Evolutionary conservation across 64 coral and sea anemone genomes (phyloP), one percentile per base, ranked within the genome.

Genomic region (Porites australiensis): DNA sequence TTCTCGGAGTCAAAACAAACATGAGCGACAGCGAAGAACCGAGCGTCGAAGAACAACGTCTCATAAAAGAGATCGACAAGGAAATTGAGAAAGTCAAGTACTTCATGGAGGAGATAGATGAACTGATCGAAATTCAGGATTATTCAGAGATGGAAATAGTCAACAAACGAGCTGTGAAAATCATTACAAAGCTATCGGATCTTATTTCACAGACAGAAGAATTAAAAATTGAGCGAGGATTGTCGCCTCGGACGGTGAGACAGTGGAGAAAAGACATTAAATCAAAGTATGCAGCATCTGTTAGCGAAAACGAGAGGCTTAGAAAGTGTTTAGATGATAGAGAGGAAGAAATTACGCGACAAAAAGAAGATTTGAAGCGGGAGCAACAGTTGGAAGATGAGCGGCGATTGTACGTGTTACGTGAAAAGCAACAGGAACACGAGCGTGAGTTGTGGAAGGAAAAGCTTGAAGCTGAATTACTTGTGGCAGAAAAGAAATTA

Each of bases 31-130:
- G 66, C 4, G 18, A 70, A 19, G 66, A 70, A 70, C 12, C 66
- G 23, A 70, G 66, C 4, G 5, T 16, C 18, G 16, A 70, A 16
- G 3, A 70, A 19, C 66, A 70, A 70, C 66, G 18, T 70, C 66
- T 70, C 23, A 70, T 70, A 70, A 70, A 70, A 70, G 4, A 70
- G 66, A 70, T 70, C 18, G 66, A 70, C 66, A 21, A 70, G n/a
- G 66, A 70, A 37, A 37, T 37, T 37, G 27, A 37, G n/a, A n/a
- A n/a, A n/a, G n/a, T n/a, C n/a, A n/a, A n/a, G n/a, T n/a, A n/a
- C n/a, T n/a, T n/a, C n/a, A n/a, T 37, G 27, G 27, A 37, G 27
- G 27, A 37, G 27, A 37, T 37, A 70, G 66, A 70, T 2, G 66
- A 70, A 70, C 11, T n/a, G 66, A 70, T 70, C 18, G 2, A 70